Percentiles rank a stretch among this genome's conserved stretches.
Evolutionary conservation across 92 coral and sea anemone genomes (phyloP).

Genomic region (Ricordea florida): DNA sequence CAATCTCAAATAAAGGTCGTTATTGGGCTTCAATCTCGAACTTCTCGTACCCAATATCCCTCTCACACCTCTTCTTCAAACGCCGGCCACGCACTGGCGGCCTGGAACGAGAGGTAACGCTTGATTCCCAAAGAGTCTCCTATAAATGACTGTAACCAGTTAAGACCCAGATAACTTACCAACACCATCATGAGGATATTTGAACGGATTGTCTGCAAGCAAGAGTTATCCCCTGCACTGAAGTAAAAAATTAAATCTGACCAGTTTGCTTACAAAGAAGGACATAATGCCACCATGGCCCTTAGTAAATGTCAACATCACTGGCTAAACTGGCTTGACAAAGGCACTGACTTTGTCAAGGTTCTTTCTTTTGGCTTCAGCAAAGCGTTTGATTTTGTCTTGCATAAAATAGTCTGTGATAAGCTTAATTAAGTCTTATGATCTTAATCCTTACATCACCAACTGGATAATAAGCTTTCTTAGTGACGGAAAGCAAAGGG

Average conservation of each 20-base stretch:
- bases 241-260: neutral
- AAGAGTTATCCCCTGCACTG: neutral
- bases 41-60: too few relatives aligned
- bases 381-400: slow-evolving; percentile 31
- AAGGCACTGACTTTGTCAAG: slow-evolving; percentile 24
- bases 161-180: slow-evolving; percentile 40
- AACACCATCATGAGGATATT: slow-evolving; percentile 31
- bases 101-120: too few relatives aligned
- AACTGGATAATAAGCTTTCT: slow-evolving; percentile 29
- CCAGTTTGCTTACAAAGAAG: slow-evolving; percentile 31
- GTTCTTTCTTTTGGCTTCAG: slow-evolving; percentile 29
- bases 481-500: slow-evolving; percentile 36
- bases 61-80: too few relatives aligned
- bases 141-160: too few relatives aligned
- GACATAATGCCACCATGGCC: slow-evolving; percentile 34
- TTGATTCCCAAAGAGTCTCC: too few relatives aligned
- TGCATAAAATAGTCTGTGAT: slow-evolving; percentile 14
- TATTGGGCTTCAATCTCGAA: too few relatives aligned
- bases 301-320: slow-evolving; percentile 2
- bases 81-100: too few relatives aligned
- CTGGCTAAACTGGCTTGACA: slow-evolving; percentile 25
- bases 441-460: slow-evolving; percentile 11
- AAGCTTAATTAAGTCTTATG: slow-evolving; percentile 14
- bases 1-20: too few relatives aligned
- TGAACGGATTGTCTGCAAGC: too few relatives aligned